These are phyloP conservation scores for Chelon labrosus DNA, from an alignment of 2,797 vertebrate genomes.

Conservation along the genomic window DNA sequence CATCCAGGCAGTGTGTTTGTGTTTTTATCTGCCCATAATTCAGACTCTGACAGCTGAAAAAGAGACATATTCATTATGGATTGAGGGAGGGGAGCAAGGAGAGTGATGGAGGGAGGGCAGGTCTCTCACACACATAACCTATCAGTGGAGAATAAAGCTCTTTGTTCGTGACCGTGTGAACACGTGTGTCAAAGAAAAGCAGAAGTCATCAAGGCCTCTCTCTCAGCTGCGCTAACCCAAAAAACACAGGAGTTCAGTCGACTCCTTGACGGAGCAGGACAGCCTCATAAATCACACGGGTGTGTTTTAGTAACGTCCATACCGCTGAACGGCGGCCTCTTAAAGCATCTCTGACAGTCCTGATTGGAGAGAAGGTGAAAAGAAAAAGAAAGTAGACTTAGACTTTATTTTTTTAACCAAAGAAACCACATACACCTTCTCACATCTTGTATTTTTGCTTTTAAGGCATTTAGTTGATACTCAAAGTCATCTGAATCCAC, in stretches of 20 bases:
- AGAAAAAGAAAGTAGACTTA: slow-evolving; percentile 28
- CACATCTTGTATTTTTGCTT: slow-evolving; percentile 33
- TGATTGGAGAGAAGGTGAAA: slow-evolving; percentile 36
- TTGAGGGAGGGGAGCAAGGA: not conserved
- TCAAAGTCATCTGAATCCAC: slow-evolving; percentile 30
- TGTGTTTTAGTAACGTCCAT: slow-evolving; percentile 59
- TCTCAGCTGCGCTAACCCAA: slow-evolving; percentile 45
- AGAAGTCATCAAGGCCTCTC: slow-evolving; percentile 41
- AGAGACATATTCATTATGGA: slow-evolving; percentile 43
- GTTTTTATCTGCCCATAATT: slow-evolving; percentile 45
- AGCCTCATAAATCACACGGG: slow-evolving; percentile 76
- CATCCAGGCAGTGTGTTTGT: slow-evolving; percentile 20
- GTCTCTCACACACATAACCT: slow-evolving; percentile 49
- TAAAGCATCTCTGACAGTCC: slow-evolving; percentile 67
- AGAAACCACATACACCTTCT: slow-evolving; percentile 52
- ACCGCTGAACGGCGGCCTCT: slow-evolving; percentile 48
- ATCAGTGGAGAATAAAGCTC: slow-evolving; percentile 75
- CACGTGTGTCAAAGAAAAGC: slow-evolving; percentile 70
- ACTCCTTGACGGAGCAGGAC: slow-evolving; percentile 56
- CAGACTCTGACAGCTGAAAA: slow-evolving; percentile 33
- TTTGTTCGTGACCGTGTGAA: slow-evolving; percentile 76
- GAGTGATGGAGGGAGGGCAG: slow-evolving; percentile 28
- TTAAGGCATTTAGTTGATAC: slow-evolving; percentile 16
- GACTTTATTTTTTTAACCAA: slow-evolving; percentile 52
- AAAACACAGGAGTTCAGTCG: slow-evolving; percentile 68